phyloP scores from a whole-genome alignment of 2,113 vertebrate genomes.

The Mus musculus region DNA sequence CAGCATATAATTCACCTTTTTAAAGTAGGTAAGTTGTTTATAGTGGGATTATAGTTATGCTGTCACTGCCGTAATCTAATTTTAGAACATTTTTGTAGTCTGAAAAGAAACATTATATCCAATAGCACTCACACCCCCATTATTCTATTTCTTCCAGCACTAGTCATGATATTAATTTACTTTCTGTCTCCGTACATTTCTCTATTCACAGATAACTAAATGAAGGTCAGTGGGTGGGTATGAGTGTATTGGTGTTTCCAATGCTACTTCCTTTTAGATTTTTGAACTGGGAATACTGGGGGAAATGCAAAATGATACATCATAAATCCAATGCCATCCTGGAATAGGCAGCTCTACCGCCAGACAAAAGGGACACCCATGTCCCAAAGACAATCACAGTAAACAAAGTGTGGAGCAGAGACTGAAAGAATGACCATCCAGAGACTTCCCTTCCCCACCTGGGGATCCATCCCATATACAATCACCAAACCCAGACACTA shows the following conservation, averaged over 20 bases:
- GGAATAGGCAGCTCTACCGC: neutral
- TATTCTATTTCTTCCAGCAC: neutral
- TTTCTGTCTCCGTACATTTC: conserved; percentile 13
- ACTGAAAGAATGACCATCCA: too few species aligned
- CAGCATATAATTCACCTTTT: neutral
- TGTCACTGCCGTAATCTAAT: neutral
- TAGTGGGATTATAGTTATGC: neutral
- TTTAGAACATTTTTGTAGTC: conserved; percentile 36
- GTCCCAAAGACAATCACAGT: neutral
- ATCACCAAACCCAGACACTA: too few species aligned
- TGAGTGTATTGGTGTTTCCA: neutral
- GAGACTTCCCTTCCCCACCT: too few species aligned
- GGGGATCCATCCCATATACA: too few species aligned
- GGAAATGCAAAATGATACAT: neutral
- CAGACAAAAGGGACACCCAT: neutral
- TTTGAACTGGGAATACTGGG: neutral
- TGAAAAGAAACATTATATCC: neutral
- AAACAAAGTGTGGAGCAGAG: too few species aligned
- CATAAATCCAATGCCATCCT: neutral
- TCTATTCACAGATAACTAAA: neutral
- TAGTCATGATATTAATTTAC: neutral
- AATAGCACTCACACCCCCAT: neutral
- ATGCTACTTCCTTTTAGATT: neutral
- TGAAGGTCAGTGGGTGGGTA: neutral
- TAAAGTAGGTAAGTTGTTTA: neutral